phyloP scores from a whole-genome alignment of 2,888 invertebrate species.

The Diadromus collaris region DNA sequence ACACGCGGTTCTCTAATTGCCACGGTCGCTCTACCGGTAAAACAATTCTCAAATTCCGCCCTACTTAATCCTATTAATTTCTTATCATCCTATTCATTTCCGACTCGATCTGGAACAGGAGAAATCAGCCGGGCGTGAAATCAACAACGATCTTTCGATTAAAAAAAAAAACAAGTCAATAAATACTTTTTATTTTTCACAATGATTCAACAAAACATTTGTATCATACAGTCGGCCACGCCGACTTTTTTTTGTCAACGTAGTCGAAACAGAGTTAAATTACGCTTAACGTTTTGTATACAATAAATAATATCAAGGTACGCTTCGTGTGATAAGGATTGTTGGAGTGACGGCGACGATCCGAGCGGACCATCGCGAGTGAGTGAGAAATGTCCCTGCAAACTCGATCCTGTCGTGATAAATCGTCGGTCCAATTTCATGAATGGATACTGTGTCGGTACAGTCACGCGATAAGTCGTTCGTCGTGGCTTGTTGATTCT shows the following conservation, averaged over 20 bases:
- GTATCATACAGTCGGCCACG: slow-evolving; percentile 56
- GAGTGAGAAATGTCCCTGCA: slow-evolving; percentile 38
- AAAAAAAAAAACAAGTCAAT: slow-evolving; percentile 52
- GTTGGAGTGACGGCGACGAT: slow-evolving; percentile 1
- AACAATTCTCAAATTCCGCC: not conserved
- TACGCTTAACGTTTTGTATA: slow-evolving; percentile 4
- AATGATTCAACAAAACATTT: slow-evolving; percentile 48
- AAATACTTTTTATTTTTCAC: slow-evolving; percentile 60
- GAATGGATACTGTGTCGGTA: slow-evolving; percentile 34
- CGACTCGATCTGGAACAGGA: slow-evolving; percentile 24
- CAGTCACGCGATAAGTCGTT: slow-evolving; percentile 47
- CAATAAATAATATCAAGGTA: slow-evolving; percentile 48
- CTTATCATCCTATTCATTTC: slow-evolving; percentile 37
- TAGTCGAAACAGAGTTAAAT: slow-evolving; percentile 48
- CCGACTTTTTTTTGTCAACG: slow-evolving; percentile 6
- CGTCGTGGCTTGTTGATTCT: slow-evolving; percentile 55
- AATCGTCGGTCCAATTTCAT: not conserved
- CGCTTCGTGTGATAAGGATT: slow-evolving; percentile 36
- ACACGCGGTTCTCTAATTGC: slow-evolving; percentile 4
- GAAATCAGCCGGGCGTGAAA: not conserved
- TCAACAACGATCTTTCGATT: slow-evolving; percentile 8
- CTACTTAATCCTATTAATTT: slow-evolving; percentile 5
- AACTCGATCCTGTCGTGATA: slow-evolving; percentile 34
- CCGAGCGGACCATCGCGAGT: slow-evolving; percentile 24
- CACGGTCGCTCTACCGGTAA: slow-evolving; percentile 21